These are phyloP conservation scores for Gymnobelideus leadbeateri DNA, from an alignment of 2,113 vertebrate genomes.

Conservation along the genomic window DNA sequence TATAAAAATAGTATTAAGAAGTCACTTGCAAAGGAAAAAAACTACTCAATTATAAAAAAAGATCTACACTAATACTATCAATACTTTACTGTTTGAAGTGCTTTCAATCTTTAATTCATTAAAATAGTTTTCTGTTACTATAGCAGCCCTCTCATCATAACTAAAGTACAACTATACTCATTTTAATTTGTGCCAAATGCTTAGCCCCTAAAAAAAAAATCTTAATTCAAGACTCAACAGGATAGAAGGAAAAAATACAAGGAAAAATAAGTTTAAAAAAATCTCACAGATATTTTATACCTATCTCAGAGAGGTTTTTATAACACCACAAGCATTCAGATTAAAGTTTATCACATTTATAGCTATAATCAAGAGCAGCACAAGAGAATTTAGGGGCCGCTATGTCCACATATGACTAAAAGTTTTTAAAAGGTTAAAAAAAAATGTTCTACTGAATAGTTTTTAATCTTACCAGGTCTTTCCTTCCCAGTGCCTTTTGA, in stretches of 20 bases:
- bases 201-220: conserved; percentile 52
- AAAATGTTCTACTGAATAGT: conserved; percentile 56
- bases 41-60: conserved; percentile 33
- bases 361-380: neutral
- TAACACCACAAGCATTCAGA: conserved; percentile 20
- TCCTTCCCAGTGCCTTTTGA: conserved; percentile 97
- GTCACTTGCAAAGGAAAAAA: conserved; percentile 15
- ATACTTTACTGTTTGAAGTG: conserved; percentile 4
- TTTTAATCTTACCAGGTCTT: conserved; percentile 91
- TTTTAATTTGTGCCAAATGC: conserved; percentile 50
- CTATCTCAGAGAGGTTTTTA: conserved; percentile 15
- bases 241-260: conserved; percentile 29
- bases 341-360: conserved; percentile 2
- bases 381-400: conserved; percentile 48
- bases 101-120: conserved; percentile 42
- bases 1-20: conserved; percentile 28
- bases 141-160: neutral
- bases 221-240: conserved; percentile 16
- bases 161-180: neutral
- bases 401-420: neutral
- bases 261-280: too few species aligned
- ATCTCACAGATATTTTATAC: conserved; percentile 27
- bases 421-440: neutral
- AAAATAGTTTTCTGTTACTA: conserved; percentile 38
- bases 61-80: neutral